Evolutionary conservation across 2,797 vertebrate species (phyloP), one percentile per base, ranked within the genome.

Genomic region (Mus caroli): DNA sequence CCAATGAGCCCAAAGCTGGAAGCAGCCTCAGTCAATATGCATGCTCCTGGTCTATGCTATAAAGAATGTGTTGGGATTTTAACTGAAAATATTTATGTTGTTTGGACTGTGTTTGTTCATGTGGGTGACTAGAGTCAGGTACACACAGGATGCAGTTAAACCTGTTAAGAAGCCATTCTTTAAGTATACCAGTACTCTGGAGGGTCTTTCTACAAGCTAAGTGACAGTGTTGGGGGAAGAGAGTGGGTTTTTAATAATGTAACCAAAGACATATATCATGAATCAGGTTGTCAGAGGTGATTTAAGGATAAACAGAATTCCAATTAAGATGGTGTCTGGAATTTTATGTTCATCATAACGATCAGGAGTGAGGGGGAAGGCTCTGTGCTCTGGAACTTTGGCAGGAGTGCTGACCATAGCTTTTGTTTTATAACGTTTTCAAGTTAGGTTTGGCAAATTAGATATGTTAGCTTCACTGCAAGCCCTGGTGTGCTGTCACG

Each of bases 351-450:
- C 90, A 96, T 69, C 24, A 71, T 77, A 95, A 73, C 79, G 69
- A 69, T 76, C 60, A 95, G 58, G 62, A 73, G 67, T 60, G 89
- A 88, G 89, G 26, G 26, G 22, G 40, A 40, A 90, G n/a, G 37
- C 34, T 67, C 62, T 60, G 34, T 91, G 69, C 12, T 94, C 20
- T 94, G 80, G 62, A 95, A 93, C 85, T 94, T 82, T 93, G 92
- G 83, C 54, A 95, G 93, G 60, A 40, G 54, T 90, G 91, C 62
- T 88, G 93, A 97, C 92, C 50, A 62, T 7, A 82, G n/a, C 84
- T 79, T 97, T 97, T 94, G 94, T 92, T 97, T 95, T 94, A 84
- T 76, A 95, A 92, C 0, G 0, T 94, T 95, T 96, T 96, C 94
- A 92, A 95, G 80, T 96, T 90, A 85, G 67, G 89, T 58, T 94